phyloP scores from a whole-genome alignment of 2,888 invertebrate species.

The Erebia ligea region DNA sequence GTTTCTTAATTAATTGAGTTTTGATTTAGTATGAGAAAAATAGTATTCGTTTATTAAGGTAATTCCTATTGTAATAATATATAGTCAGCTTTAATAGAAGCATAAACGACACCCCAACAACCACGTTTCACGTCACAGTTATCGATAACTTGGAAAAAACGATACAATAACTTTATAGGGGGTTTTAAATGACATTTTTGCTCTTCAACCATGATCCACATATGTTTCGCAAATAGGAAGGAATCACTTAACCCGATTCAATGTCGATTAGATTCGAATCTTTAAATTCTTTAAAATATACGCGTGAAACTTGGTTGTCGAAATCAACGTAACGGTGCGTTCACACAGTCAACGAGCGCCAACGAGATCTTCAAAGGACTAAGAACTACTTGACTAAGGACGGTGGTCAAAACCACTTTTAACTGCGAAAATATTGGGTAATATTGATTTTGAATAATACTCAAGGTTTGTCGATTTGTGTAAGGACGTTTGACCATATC shows the following conservation, averaged over 20 bases:
- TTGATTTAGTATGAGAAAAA: neutral
- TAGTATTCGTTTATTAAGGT: constrained; percentile 2
- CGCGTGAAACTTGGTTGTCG: constrained; percentile 2
- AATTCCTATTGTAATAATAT: neutral
- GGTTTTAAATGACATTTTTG: too few relatives aligned
- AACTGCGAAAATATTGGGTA: too few relatives aligned
- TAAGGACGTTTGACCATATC: too few relatives aligned
- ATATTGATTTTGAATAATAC: too few relatives aligned
- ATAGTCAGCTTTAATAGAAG: neutral
- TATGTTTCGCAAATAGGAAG: neutral
- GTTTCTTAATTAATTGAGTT: neutral
- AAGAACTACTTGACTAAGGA: too few relatives aligned
- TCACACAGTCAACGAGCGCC: neutral
- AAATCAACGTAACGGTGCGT: neutral
- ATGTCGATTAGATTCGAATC: neutral
- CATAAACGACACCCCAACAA: neutral
- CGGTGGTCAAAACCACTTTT: too few relatives aligned
- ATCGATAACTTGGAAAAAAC: too few relatives aligned
- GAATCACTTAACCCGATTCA: neutral
- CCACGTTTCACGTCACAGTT: neutral
- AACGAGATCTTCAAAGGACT: too few relatives aligned
- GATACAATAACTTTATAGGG: too few relatives aligned
- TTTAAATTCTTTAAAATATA: neutral
- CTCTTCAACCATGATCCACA: too few relatives aligned
- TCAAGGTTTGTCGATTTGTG: too few relatives aligned